phyloP scores from a whole-genome alignment of 2,113 vertebrate genomes.

The Cisticola juncidis region DNA sequence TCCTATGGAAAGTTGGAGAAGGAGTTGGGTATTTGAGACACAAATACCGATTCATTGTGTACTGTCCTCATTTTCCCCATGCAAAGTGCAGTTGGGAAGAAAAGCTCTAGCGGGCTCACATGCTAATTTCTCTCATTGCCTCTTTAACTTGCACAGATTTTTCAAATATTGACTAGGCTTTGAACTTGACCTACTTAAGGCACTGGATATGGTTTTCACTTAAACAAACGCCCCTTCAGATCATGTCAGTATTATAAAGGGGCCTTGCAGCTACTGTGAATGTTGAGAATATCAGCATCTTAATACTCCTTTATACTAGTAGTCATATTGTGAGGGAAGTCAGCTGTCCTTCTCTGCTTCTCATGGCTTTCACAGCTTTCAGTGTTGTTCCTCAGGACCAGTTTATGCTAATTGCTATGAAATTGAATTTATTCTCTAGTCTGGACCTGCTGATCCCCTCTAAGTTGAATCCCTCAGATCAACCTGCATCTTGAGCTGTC shows the following conservation, averaged over 20 bases:
- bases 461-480: neutral
- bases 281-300: neutral
- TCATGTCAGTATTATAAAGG: slow-evolving; percentile 9
- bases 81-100: slow-evolving; percentile 15
- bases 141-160: slow-evolving; percentile 46
- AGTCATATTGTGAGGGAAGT: neutral
- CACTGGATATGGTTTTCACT: slow-evolving; percentile 19
- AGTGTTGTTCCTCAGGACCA: neutral
- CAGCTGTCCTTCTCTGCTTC: neutral
- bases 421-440: neutral
- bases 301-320: neutral
- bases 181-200: slow-evolving; percentile 56
- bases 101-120: slow-evolving; percentile 36
- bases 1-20: neutral
- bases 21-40: slow-evolving; percentile 10
- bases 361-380: neutral
- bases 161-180: slow-evolving; percentile 63
- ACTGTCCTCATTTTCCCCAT: slow-evolving; percentile 49
- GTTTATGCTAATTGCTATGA: neutral
- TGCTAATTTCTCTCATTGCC: slow-evolving; percentile 50
- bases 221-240: slow-evolving; percentile 35
- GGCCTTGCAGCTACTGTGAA: slow-evolving; percentile 1
- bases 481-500: fast-evolving
- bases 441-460: neutral
- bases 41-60: slow-evolving; percentile 8